These are phyloP conservation scores for Caenorhabditis parvicauda DNA, from an alignment of 2,888 invertebrate genomes.

Conservation along the genomic window DNA sequence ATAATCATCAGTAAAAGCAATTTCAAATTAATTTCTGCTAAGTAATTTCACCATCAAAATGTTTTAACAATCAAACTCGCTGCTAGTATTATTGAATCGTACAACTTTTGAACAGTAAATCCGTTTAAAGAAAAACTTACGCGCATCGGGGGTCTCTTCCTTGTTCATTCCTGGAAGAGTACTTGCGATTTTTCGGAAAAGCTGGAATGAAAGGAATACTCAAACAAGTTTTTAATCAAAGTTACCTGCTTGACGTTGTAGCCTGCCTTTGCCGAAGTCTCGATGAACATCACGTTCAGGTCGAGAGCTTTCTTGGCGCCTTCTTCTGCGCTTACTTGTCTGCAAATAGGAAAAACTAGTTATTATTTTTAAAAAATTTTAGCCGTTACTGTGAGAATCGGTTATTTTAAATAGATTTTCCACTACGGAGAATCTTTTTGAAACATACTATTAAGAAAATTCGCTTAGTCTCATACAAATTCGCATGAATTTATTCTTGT, in stretches of 20 bases:
- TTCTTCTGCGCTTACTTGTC: conserved; percentile 87
- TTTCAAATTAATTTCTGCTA: too few species aligned
- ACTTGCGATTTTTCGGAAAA: conserved; percentile 95
- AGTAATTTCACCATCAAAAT: too few species aligned
- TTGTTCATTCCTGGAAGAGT: conserved; percentile 85
- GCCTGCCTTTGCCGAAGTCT: conserved; percentile 98
- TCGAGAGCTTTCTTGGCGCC: conserved; percentile 98
- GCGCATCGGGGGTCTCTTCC: conserved; percentile 25
- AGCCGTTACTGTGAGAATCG: neutral
- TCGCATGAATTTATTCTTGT: too few species aligned
- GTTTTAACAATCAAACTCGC: too few species aligned
- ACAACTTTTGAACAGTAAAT: too few species aligned
- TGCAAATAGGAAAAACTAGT: conserved; percentile 34
- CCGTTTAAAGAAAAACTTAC: conserved; percentile 11
- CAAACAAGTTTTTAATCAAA: neutral
- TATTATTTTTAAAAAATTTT: neutral
- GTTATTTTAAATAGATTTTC: too few species aligned
- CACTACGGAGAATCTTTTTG: too few species aligned
- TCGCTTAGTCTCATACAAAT: too few species aligned
- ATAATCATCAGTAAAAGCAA: too few species aligned
- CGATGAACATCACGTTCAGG: conserved; percentile 98
- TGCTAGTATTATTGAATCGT: too few species aligned
- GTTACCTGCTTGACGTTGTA: conserved; percentile 95
- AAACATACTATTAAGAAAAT: too few species aligned
- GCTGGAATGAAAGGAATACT: conserved; percentile 72